Evolutionary conservation across 2,888 invertebrate genomes (phyloP).

Genomic region (Panzeria rudis): DNA sequence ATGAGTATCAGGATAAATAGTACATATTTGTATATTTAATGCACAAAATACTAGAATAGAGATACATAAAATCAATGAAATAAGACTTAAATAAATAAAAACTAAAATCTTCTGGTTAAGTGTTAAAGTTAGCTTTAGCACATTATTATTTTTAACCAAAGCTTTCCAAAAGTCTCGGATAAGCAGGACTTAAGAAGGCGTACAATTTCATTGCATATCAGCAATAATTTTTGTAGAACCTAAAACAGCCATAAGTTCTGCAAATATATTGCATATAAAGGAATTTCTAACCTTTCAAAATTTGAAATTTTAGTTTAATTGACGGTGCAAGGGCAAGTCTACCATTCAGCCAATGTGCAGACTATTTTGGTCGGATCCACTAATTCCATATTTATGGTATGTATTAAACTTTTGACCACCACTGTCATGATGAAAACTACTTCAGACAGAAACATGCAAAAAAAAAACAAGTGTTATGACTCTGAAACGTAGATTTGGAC

Average conservation of each 20-base stretch:
- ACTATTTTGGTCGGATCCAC: too few species aligned
- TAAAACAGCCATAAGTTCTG: too few species aligned
- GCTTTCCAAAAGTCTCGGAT: background rate
- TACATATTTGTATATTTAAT: background rate
- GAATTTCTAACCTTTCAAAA: too few species aligned
- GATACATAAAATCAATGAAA: constrained; percentile 2
- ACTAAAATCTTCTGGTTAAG: background rate
- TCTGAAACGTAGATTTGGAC: background rate
- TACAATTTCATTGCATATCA: too few species aligned
- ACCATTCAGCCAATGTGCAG: too few species aligned
- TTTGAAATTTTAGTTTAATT: too few species aligned
- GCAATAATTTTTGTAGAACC: too few species aligned
- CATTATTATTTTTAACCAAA: background rate
- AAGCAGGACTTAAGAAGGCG: too few species aligned
- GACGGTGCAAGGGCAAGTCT: too few species aligned
- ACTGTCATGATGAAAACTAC: background rate
- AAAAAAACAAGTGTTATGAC: background rate
- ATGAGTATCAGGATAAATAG: background rate
- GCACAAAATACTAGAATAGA: constrained; percentile 1
- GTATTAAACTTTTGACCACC: background rate
- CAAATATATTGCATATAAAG: too few species aligned
- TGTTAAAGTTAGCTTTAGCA: background rate
- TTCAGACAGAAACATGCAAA: background rate
- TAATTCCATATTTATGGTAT: too few species aligned
- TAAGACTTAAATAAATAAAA: background rate